phyloP scores from a whole-genome alignment of 1,140 invertebrate species.

The Aphaenogaster floridana region DNA sequence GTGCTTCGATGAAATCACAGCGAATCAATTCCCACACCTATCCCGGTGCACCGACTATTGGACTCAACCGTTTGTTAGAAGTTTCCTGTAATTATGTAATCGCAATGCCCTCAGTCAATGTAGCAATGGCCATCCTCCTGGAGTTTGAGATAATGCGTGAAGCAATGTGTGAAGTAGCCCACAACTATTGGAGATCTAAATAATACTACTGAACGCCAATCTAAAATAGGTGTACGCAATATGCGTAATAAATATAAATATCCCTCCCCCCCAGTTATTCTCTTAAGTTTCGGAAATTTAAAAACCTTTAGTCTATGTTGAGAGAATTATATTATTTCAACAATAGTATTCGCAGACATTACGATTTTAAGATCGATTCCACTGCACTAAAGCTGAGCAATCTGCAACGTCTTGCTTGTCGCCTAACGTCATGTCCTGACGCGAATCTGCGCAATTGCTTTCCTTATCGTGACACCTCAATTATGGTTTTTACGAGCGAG shows the following conservation, averaged over 20 bases:
- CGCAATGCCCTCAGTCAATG: not conserved
- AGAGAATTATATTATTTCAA: not conserved
- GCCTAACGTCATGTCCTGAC: slow-evolving; percentile 34
- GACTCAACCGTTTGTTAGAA: slow-evolving; percentile 60
- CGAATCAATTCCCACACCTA: slow-evolving; percentile 70
- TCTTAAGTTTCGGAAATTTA: not conserved
- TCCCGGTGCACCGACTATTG: slow-evolving; percentile 40
- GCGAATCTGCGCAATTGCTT: slow-evolving; percentile 59
- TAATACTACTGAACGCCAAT: not conserved
- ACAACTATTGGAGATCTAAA: not conserved
- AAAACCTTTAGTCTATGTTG: not conserved
- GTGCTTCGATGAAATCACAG: slow-evolving; percentile 68
- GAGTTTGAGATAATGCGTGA: not conserved
- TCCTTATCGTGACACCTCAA: slow-evolving; percentile 61
- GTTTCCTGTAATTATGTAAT: slow-evolving; percentile 67
- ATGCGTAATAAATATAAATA: not conserved
- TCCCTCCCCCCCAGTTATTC: not conserved
- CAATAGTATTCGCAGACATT: not conserved
- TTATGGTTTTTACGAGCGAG: slow-evolving; percentile 53
- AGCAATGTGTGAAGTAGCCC: not conserved
- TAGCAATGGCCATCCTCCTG: not conserved
- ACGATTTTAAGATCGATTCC: slow-evolving; percentile 34
- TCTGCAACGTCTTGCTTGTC: slow-evolving; percentile 46
- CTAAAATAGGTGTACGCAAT: not conserved
- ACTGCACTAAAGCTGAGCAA: slow-evolving; percentile 33